A percentile compares a stretch with the other conserved stretches of the same genome.
phyloP scores from a whole-genome alignment of 2,888 invertebrate species.

The Nudaria mundana region DNA sequence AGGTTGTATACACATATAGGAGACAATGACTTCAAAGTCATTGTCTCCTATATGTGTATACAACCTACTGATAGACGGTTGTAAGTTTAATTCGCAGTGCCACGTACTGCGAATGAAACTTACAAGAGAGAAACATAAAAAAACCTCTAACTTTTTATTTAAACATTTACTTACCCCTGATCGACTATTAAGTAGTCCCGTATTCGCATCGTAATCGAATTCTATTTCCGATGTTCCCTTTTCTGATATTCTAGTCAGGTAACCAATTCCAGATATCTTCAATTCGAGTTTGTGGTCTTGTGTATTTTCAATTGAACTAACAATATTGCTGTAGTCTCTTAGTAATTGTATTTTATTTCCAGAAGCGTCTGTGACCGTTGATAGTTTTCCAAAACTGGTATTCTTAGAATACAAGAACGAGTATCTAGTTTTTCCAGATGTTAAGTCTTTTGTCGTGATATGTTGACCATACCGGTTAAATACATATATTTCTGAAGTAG shows the following conservation, averaged over 20 bases:
- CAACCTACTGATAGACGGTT: too few relatives aligned
- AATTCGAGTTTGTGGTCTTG: constrained; percentile 96
- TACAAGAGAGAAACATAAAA: too few relatives aligned
- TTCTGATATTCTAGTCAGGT: constrained; percentile 92
- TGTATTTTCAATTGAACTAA: constrained; percentile 96
- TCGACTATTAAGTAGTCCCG: constrained; percentile 91
- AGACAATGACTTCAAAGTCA: too few relatives aligned
- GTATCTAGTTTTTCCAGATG: constrained; percentile 96
- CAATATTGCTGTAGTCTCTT: constrained; percentile 95
- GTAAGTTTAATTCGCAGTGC: too few relatives aligned
- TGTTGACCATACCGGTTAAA: constrained; percentile 98
- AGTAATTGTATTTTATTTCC: constrained; percentile 95
- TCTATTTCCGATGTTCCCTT: constrained; percentile 94
- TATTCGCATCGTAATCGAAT: constrained; percentile 94
- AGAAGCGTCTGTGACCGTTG: constrained; percentile 96
- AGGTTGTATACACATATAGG: too few relatives aligned
- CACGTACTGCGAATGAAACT: too few relatives aligned
- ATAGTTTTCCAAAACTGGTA: constrained; percentile 96
- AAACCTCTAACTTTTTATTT: neutral
- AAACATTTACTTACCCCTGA: constrained; percentile 83
- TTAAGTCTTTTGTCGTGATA: constrained; percentile 94
- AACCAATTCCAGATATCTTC: constrained; percentile 95
- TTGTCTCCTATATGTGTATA: too few relatives aligned
- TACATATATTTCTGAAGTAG: constrained; percentile 95
- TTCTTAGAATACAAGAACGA: constrained; percentile 98